A percentile compares a stretch with the other conserved stretches of the same genome.
Conservation (phyloP, 2,797 vertebrate species). For the Clarias laeviceps region DNA sequence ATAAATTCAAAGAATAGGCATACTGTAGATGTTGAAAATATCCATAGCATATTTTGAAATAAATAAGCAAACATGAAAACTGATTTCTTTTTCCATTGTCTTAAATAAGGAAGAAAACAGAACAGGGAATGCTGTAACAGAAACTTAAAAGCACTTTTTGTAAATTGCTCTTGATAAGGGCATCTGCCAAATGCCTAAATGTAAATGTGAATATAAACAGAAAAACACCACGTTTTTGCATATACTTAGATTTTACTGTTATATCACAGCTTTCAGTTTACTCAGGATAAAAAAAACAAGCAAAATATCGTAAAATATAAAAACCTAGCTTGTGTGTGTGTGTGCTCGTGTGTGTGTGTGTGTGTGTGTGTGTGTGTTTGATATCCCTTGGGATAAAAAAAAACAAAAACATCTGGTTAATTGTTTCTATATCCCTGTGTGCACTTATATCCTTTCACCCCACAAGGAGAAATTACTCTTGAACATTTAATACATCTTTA, state of each 20-base stretch:
- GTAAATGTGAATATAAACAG: neutral
- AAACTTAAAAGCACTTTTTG: too few species aligned
- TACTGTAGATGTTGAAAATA: neutral
- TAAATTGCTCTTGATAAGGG: too few species aligned
- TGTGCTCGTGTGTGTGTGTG: too few species aligned
- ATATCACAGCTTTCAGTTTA: neutral
- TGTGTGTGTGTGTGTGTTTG: too few species aligned
- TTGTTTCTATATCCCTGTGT: neutral
- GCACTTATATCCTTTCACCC: neutral
- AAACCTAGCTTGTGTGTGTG: too few species aligned
- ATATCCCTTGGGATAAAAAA: too few species aligned
- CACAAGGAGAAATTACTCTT: neutral
- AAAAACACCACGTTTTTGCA: neutral
- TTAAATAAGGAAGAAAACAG: neutral
- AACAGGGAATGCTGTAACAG: neutral
- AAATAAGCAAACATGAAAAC: neutral
- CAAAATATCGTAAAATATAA: too few species aligned
- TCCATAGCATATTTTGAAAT: neutral
- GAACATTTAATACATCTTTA: constrained; percentile 11
- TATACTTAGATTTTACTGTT: neutral
- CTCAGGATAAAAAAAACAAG: neutral
- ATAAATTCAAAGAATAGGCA: neutral
- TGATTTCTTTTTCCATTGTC: neutral
- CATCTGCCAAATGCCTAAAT: too few species aligned
- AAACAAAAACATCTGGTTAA: too few species aligned